Evolutionary conservation across 23 tunicate genomes (phyloP).

Genomic region (Trididemnum nubilum): DNA sequence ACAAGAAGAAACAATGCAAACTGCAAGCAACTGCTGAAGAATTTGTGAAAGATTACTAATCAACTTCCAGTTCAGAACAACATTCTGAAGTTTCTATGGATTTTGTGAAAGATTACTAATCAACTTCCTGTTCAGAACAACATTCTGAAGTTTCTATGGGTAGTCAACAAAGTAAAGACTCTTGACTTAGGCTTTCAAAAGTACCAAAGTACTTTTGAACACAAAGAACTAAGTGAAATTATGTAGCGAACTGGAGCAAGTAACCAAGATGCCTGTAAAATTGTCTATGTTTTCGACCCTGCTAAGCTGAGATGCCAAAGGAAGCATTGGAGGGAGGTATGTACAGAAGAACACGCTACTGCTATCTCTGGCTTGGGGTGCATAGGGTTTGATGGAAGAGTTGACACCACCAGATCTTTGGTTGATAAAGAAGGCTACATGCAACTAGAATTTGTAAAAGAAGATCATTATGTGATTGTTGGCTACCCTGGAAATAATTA

Average conservation of each 20-base stretch:
- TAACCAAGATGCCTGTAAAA: conserved; percentile 4
- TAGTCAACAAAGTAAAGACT: neutral
- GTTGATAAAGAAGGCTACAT: conserved; percentile 8
- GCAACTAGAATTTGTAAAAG: conserved; percentile 5
- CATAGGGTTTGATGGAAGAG: conserved; percentile 9
- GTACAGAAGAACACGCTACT: neutral
- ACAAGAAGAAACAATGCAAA: conserved; percentile 1
- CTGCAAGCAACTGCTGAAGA: neutral
- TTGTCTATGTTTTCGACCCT: conserved; percentile 9
- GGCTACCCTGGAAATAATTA: neutral
- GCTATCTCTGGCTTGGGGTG: conserved; percentile 19
- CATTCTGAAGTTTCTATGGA: neutral
- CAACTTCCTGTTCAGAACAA: neutral
- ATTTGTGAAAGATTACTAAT: neutral
- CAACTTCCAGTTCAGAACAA: neutral
- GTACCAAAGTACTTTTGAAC: conserved; percentile 9
- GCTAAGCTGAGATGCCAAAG: conserved; percentile 12
- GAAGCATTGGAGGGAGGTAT: conserved; percentile 2
- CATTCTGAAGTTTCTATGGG: conserved; percentile 8
- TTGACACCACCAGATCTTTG: conserved; percentile 8
- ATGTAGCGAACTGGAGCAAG: conserved; percentile 9
- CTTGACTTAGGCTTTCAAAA: neutral
- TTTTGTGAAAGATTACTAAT: neutral
- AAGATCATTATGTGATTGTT: conserved; percentile 14
- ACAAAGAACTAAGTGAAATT: conserved; percentile 8